phyloP scores from a whole-genome alignment of 2,797 vertebrate species.

The Sebastes matsubarae region DNA sequence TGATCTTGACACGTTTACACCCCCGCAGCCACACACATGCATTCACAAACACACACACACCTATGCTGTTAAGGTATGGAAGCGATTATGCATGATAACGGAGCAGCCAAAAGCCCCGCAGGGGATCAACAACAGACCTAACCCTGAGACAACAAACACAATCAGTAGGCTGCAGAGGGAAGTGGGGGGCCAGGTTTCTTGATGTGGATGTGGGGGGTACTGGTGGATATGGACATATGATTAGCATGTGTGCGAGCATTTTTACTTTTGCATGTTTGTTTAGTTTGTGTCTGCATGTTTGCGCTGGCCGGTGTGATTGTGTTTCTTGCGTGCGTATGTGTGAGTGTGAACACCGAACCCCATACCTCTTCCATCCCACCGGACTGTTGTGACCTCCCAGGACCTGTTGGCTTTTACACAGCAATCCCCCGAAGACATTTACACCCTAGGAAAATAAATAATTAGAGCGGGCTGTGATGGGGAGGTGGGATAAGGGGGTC shows the following conservation, averaged over 20 bases:
- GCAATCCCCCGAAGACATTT: conserved; percentile 75
- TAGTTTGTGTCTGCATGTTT: conserved; percentile 17
- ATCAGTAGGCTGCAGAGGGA: conserved; percentile 55
- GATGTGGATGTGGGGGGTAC: conserved; percentile 1
- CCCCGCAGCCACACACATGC: conserved; percentile 56
- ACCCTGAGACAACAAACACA: conserved; percentile 79
- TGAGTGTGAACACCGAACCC: conserved; percentile 44
- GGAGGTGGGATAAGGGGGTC: conserved; percentile 63
- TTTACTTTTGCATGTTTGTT: conserved; percentile 8
- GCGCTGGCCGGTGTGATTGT: conserved; percentile 9
- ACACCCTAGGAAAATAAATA: conserved; percentile 77
- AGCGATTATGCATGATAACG: conserved; percentile 77
- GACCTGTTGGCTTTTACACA: conserved; percentile 71
- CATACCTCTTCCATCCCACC: conserved; percentile 28
- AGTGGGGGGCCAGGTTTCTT: conserved; percentile 40
- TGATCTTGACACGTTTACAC: conserved; percentile 60
- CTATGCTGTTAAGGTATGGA: conserved; percentile 70
- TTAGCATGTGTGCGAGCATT: conserved; percentile 37
- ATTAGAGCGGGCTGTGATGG: conserved; percentile 67
- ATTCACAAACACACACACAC: conserved; percentile 48
- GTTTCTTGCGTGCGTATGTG: neutral
- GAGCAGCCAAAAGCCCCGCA: conserved; percentile 62
- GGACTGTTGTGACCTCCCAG: conserved; percentile 64
- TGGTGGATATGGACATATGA: conserved; percentile 6
- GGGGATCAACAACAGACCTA: conserved; percentile 77